Percentiles rank a stretch among this genome's conserved stretches.
Conservation (phyloP, 2,113 vertebrate species). For the Aepyceros melampus region DNA sequence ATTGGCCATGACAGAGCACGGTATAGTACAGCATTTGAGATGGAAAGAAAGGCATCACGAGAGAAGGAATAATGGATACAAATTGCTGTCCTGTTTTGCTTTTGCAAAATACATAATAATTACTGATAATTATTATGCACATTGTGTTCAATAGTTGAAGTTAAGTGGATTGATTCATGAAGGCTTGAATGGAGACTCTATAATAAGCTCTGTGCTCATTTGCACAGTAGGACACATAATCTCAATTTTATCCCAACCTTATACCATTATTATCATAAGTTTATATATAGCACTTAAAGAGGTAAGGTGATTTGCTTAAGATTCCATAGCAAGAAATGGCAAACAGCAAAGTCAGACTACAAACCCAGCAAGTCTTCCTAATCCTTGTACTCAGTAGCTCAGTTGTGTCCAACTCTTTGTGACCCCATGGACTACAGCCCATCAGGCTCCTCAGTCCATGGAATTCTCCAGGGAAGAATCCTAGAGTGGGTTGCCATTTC, state of each 20-base stretch:
- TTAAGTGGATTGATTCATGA: not conserved
- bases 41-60: not conserved
- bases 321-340: not conserved
- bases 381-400: not conserved
- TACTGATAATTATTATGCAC: not conserved
- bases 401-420: not conserved
- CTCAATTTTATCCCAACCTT: not conserved
- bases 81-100: not conserved
- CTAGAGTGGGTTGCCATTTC: not conserved
- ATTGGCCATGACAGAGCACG: accelerated
- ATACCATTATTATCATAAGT: not conserved
- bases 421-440: not conserved
- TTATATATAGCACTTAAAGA: not conserved
- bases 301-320: not conserved
- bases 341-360: not conserved
- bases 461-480: not conserved
- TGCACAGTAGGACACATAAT: not conserved
- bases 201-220: not conserved
- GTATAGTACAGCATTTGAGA: not conserved
- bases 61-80: not conserved
- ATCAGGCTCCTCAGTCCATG: not conserved
- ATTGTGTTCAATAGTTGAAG: not conserved
- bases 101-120: not conserved
- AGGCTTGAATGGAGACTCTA: not conserved
- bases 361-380: not conserved